Conservation (phyloP, 2,797 vertebrate species). For the Melanogrammus aeglefinus region DNA sequence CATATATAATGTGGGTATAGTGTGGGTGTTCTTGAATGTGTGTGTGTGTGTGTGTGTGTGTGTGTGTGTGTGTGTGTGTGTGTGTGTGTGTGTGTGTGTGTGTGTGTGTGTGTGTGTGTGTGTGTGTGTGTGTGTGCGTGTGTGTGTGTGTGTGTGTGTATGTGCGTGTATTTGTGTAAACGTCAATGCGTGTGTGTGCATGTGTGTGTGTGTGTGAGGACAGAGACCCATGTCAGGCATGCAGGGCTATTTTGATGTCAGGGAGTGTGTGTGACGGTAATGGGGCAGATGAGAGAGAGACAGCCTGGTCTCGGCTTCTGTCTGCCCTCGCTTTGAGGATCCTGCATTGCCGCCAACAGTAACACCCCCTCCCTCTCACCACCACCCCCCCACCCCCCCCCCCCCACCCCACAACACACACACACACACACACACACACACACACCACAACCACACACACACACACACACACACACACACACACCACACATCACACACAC, state of each 20-base stretch:
- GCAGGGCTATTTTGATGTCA: slow-evolving; percentile 70
- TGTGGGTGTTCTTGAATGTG: no score
- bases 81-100: no score
- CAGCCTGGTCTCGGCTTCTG: slow-evolving; percentile 49
- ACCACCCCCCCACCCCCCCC: slow-evolving; percentile 36
- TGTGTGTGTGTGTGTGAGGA: slow-evolving; percentile 23
- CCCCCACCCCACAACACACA: slow-evolving; percentile 20
- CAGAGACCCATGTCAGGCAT: slow-evolving; percentile 42
- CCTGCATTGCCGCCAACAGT: slow-evolving; percentile 48
- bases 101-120: background rate
- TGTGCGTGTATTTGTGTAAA: no score
- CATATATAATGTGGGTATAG: no score
- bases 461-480: background rate
- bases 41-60: no score
- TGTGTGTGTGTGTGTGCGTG: slow-evolving; percentile 4
- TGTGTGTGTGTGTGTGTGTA: no score
- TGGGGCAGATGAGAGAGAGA: slow-evolving; percentile 68
- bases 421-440: background rate
- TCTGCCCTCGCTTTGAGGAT: slow-evolving; percentile 58
- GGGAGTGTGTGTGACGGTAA: slow-evolving; percentile 69
- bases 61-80: no score
- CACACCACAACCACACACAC: background rate
- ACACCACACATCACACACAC: background rate
- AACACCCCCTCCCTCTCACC: slow-evolving; percentile 34
- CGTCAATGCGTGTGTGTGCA: no score